Evolutionary conservation across 2,888 invertebrate species (phyloP).

Genomic region (Dryobotodes eremita): DNA sequence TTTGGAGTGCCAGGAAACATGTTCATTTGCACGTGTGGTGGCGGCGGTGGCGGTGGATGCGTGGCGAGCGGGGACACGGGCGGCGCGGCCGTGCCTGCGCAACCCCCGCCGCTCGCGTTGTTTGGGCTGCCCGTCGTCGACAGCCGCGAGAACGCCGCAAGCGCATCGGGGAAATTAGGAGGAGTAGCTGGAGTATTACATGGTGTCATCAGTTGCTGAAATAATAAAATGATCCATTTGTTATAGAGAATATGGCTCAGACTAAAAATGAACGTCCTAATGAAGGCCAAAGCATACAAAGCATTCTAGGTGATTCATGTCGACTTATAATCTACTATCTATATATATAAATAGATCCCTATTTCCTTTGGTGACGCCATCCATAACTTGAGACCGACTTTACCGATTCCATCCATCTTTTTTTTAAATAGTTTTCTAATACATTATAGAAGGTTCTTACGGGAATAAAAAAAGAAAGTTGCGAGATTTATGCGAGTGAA

Average conservation of each 20-base stretch:
- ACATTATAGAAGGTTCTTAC: too few relatives aligned
- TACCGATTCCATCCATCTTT: too few relatives aligned
- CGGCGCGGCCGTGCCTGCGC: conserved; percentile 78
- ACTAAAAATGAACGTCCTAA: background rate
- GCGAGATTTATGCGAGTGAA: too few relatives aligned
- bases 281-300: background rate
- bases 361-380: too few relatives aligned
- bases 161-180: conserved; percentile 97
- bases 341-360: too few relatives aligned
- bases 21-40: conserved; percentile 80
- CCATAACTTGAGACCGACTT: too few relatives aligned
- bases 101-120: conserved; percentile 79
- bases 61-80: conserved; percentile 87
- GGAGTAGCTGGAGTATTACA: conserved; percentile 98
- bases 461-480: too few relatives aligned
- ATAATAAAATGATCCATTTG: conserved; percentile 38
- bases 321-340: too few relatives aligned
- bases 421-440: too few relatives aligned
- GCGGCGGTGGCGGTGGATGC: conserved; percentile 81
- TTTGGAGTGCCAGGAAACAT: conserved; percentile 83
- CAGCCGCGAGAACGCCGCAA: conserved; percentile 96
- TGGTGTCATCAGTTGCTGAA: conserved; percentile 95
- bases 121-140: conserved; percentile 92
- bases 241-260: background rate
- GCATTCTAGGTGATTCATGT: background rate